Base-by-base conservation (phyloP, 2,888 invertebrate species). In the Opisthograptis luteolata region DNA sequence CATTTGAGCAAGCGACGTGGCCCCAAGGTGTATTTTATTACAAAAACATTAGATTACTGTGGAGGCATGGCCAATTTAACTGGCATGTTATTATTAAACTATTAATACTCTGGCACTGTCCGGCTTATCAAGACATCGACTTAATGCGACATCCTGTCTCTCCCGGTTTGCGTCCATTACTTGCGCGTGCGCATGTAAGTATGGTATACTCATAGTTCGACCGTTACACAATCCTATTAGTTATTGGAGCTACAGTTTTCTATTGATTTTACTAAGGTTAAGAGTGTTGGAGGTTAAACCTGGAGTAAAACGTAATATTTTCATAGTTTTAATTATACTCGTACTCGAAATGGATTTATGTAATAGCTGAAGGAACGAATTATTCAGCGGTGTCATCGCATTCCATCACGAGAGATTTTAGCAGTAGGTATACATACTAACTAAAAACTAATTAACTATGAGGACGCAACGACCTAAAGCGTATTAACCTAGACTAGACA, bases 121-220 rank as follows among this genome's bases (percentile, higher is more conserved):
- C 68, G 69, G 74, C 65, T 73, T 66, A 66, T 60, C 62, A 58
- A 60, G 53, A 59, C 55, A 51, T 51, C 51, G 61, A 56, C 55
- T 60, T 62, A 52, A 55, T 59, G 52, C 62, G 60, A 69, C 67
- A 74, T 76, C 75, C 72, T 72, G 73, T 30, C 41, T 43, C 41
- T 43, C 48, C 54, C 25, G 51, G 56, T 46, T 55, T 37, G 44
- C 40, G 12, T 36, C 36, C 27, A 28, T 36, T 45, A 34, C 2
- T 25, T 24, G 40, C 24, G 28, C 14, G 17, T 17, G 17, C 17
- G 32, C 28, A 34, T n/a, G n/a, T n/a, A n/a, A n/a, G 37, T 22
- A 10, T 13, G 22, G 22, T 28, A 28, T 3, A 10, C 10, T 25
- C 3, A 10, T 10, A 19, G 15, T 0, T 10, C 3, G n/a, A 17